phyloP scores from a whole-genome alignment of 2,797 vertebrate genomes.

The Schizopygopsis pylzovi region DNA sequence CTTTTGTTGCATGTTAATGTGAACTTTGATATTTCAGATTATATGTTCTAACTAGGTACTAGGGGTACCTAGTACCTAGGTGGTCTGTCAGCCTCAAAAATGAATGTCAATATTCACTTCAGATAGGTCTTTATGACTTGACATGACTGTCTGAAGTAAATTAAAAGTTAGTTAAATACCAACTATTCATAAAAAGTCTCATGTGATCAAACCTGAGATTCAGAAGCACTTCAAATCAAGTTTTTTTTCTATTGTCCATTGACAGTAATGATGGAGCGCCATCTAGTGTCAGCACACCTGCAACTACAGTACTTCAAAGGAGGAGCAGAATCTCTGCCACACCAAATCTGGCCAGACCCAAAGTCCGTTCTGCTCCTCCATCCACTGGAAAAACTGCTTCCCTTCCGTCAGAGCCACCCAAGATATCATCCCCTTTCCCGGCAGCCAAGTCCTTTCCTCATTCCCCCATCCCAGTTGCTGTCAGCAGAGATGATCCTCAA shows the following conservation, averaged over 20 bases:
- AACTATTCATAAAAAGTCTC: neutral
- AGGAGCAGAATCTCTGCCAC: constrained; percentile 85
- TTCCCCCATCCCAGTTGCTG: constrained; percentile 35
- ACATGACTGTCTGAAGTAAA: neutral
- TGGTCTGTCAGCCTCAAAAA: no score
- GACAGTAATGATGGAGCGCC: constrained; percentile 72
- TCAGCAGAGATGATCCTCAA: constrained; percentile 16
- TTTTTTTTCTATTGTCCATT: constrained; percentile 5
- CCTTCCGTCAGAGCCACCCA: constrained; percentile 61
- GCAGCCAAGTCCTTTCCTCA: constrained; percentile 55
- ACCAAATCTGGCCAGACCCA: constrained; percentile 80
- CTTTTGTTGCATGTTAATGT: neutral
- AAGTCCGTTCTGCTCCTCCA: constrained; percentile 71
- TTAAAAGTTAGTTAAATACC: neutral
- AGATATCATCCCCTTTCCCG: constrained; percentile 54
- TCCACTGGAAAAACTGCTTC: constrained; percentile 68
- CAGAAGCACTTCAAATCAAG: neutral
- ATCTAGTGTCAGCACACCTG: constrained; percentile 68
- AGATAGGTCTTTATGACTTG: neutral
- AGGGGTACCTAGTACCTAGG: no score
- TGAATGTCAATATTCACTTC: neutral
- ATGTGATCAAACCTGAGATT: neutral
- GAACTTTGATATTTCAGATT: neutral
- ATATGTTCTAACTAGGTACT: neutral
- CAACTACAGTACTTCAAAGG: constrained; percentile 79